A percentile compares a stretch with the other conserved stretches of the same genome.
Evolutionary conservation across 2,113 vertebrate species (phyloP).

Genomic region (Lamprologus callipterus): DNA sequence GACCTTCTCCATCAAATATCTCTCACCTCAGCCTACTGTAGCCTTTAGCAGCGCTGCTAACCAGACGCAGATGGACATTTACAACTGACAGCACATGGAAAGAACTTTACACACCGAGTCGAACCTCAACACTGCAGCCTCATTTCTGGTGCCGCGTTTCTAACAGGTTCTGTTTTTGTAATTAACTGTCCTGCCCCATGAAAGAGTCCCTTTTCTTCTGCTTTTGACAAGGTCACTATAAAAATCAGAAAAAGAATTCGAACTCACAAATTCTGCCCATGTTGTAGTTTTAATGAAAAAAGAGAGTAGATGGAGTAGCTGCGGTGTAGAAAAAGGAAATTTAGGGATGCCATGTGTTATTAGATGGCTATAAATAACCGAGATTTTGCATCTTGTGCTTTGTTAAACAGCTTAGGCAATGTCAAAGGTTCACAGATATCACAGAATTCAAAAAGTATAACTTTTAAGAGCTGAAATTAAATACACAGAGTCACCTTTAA

Average conservation of each 20-base stretch:
- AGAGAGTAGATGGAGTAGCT: neutral
- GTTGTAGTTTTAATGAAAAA: neutral
- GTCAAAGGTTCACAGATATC: neutral
- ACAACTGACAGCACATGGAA: conserved; percentile 53
- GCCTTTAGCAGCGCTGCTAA: conserved; percentile 53
- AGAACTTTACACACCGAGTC: conserved; percentile 23
- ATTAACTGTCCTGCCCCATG: neutral
- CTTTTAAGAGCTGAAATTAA: neutral
- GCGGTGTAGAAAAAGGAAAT: neutral
- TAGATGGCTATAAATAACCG: neutral
- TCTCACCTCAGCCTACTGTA: conserved; percentile 55
- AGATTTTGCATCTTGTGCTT: neutral
- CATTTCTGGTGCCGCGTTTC: neutral
- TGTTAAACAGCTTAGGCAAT: neutral
- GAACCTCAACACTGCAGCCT: neutral
- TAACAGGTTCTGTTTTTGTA: neutral
- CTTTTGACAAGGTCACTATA: neutral
- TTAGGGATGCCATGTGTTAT: neutral
- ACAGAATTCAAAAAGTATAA: neutral
- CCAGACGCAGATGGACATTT: conserved; percentile 56
- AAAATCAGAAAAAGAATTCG: neutral
- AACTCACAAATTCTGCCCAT: neutral
- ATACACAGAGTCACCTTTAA: neutral
- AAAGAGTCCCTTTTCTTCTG: neutral
- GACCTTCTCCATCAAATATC: conserved; percentile 54